Base-by-base conservation (phyloP, 2,797 vertebrate genomes). In the Syndactyla subalaris region DNA sequence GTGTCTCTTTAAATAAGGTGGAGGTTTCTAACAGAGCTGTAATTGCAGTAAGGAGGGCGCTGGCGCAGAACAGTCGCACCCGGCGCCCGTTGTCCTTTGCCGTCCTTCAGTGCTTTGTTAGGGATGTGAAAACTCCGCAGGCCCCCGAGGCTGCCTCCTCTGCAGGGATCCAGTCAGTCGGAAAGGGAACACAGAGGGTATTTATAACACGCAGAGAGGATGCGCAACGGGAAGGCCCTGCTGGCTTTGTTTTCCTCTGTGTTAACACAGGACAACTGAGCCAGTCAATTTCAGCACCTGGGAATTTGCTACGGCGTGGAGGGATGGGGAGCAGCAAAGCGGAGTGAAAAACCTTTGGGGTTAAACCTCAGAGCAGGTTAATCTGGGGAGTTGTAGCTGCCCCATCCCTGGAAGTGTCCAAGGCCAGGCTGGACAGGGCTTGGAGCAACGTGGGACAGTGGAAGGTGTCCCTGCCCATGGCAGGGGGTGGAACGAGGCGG, bases 1-100 rank as follows among this genome's bases (percentile, higher is more conserved):
- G 57, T 51, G 93, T 97, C 96, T 92, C 88, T 95, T 97, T 94
- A 96, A 92, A 92, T 97, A 89, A 96, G 81, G 83, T 46, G 78
- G 51, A 84, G 75, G 79, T 45, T 95, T 80, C 80, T 57, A 92
- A 59, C 63, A 81, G 92, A 52, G 87, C 66, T 70, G 11, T 95
- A 94, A 93, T 96, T 94, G 92, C 80, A 84, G 75, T 89, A 90
- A 92, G 93, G 93, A 76, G 77, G 49, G 92, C 38, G 43, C 80
- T 89, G 92, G 91, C 19, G 41, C 88, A 89, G 92, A 95, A 88
- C 86, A 88, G 85, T 79, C 59, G 9, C 92, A 89, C 14, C 85
- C 63, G 10, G 85, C 4, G 7, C 86, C 90, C 6, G 41, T 24
- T 95, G 96, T 86, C 96, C 96, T 93, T 94, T 49, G 65, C 89